Conservation (phyloP, 2,797 vertebrate species). For the Loriculus beryllinus region DNA sequence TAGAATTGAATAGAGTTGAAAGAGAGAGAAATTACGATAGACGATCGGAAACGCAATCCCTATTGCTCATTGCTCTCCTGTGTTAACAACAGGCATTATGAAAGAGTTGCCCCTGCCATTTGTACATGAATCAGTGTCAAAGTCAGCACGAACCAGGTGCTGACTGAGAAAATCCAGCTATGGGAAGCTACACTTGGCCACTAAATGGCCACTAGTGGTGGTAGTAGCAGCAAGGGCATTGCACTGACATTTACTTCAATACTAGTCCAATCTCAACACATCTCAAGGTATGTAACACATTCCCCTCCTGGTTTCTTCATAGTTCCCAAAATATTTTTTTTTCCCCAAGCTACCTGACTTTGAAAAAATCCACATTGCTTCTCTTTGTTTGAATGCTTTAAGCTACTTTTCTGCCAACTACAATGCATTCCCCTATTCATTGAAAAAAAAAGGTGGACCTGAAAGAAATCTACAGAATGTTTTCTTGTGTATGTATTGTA, state of each 20-base stretch:
- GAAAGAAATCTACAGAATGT: conserved; percentile 15
- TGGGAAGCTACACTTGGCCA: background rate
- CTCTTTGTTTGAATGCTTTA: background rate
- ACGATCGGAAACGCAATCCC: background rate
- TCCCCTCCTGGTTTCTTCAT: background rate
- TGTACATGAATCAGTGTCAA: background rate
- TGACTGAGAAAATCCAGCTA: background rate
- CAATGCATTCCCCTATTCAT: background rate
- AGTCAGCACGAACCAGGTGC: background rate
- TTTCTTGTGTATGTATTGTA: background rate
- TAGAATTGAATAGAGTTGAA: background rate
- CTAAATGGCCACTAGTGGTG: background rate
- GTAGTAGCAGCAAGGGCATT: background rate
- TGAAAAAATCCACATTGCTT: background rate
- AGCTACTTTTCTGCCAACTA: background rate
- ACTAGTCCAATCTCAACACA: background rate
- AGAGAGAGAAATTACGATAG: background rate
- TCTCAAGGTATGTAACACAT: background rate
- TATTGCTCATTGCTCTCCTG: background rate
- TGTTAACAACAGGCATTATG: background rate
- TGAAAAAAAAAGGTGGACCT: background rate
- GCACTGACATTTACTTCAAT: conserved; percentile 17
- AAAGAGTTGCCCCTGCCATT: background rate
- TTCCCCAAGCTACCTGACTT: background rate
- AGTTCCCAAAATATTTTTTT: background rate